Evolutionary conservation across 2,797 vertebrate species (phyloP).

Genomic region (Gymnothorax reevesii): DNA sequence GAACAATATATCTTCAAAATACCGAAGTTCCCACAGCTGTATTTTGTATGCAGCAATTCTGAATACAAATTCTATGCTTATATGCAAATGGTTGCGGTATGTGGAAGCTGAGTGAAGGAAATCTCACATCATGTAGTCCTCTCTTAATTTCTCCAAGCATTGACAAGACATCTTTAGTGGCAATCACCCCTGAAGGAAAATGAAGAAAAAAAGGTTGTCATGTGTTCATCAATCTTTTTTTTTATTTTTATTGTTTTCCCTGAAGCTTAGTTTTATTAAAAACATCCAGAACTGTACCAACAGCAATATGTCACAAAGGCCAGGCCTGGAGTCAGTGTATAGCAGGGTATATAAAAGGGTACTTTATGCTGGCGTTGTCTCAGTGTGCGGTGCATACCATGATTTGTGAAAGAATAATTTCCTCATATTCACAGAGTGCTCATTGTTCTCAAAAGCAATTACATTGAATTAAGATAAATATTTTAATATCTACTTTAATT

Average conservation of each 20-base stretch:
- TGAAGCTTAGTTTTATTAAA: not conserved
- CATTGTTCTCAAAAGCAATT: too few relatives aligned
- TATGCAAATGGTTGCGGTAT: too few relatives aligned
- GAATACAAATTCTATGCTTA: not conserved
- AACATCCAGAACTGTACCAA: not conserved
- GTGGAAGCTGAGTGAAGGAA: not conserved
- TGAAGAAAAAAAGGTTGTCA: not conserved
- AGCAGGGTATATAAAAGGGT: too few relatives aligned
- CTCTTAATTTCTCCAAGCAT: conserved; percentile 86
- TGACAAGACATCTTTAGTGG: conserved; percentile 85
- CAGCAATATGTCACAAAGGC: too few relatives aligned
- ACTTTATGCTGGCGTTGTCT: too few relatives aligned
- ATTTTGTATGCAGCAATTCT: not conserved
- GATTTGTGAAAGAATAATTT: too few relatives aligned
- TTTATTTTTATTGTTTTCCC: not conserved
- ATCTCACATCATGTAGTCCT: conserved; percentile 82
- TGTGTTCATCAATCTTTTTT: not conserved
- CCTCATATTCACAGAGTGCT: too few relatives aligned
- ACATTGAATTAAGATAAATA: too few relatives aligned
- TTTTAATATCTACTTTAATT: too few relatives aligned
- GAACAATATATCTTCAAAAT: too few relatives aligned
- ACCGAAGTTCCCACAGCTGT: not conserved
- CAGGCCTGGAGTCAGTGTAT: too few relatives aligned
- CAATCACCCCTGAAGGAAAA: conserved; percentile 77
- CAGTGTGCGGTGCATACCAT: too few relatives aligned